Percentiles rank a stretch among this genome's conserved stretches.
Evolutionary conservation across 2,113 vertebrate species (phyloP).

Genomic region (Gymnocephalus cernua): DNA sequence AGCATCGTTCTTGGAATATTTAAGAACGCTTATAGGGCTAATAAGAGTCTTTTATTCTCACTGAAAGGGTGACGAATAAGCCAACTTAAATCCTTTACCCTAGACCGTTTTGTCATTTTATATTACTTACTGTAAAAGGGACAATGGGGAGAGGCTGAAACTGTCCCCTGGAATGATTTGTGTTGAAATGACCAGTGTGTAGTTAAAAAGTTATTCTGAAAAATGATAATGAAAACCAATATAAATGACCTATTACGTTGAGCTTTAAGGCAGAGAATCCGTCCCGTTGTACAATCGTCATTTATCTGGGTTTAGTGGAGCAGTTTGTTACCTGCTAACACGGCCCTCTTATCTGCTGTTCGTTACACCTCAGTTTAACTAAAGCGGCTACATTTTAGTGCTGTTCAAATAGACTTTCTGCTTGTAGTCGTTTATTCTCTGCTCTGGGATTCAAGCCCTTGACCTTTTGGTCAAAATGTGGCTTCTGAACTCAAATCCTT

Average conservation of each 20-base stretch:
- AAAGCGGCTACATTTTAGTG: constrained; percentile 8
- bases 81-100: constrained; percentile 31
- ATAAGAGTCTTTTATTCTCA: constrained; percentile 50
- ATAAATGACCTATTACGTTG: constrained; percentile 28
- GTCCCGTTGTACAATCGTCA: neutral
- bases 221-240: constrained; percentile 44
- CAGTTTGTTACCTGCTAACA: constrained; percentile 26
- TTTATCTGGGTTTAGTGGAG: constrained; percentile 42
- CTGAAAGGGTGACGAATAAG: constrained; percentile 42
- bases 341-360: neutral
- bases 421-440: constrained; percentile 17
- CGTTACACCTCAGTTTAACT: neutral
- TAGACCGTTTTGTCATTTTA: constrained; percentile 30
- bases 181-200: constrained; percentile 14
- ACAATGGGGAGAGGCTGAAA: constrained; percentile 31
- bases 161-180: constrained; percentile 28
- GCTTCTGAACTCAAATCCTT: constrained; percentile 21
- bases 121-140: constrained; percentile 40
- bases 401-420: constrained; percentile 1
- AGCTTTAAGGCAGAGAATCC: constrained; percentile 26
- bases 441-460: constrained; percentile 30
- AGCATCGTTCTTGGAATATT: constrained; percentile 46
- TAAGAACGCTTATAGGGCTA: constrained; percentile 31
- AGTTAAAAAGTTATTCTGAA: constrained; percentile 37
- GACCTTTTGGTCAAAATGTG: constrained; percentile 28